Conservation (phyloP, 1,140 invertebrate species). For the Aphis gossypii region DNA sequence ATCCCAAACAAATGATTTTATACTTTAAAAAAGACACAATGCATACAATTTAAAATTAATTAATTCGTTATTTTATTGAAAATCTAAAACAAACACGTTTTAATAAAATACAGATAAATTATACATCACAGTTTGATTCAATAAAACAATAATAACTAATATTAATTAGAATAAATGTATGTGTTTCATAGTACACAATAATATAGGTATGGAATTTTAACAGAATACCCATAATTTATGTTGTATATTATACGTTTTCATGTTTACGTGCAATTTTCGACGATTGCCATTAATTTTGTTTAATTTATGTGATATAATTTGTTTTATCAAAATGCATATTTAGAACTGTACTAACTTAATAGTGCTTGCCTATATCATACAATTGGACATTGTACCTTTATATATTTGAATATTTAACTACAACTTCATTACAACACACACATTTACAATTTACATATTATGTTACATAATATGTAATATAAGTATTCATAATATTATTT, state of each 20-base stretch:
- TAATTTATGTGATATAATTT: slow-evolving; percentile 16
- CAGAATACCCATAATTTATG: neutral
- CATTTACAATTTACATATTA: neutral
- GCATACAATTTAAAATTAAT: neutral
- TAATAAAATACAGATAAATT: neutral
- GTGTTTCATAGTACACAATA: neutral
- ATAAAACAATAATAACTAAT: neutral
- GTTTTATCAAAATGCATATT: neutral
- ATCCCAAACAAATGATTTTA: neutral
- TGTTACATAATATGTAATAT: neutral
- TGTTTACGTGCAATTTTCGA: neutral
- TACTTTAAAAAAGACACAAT: neutral
- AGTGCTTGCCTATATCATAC: neutral
- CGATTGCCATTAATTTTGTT: neutral
- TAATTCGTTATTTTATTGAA: too few species aligned
- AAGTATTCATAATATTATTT: neutral
- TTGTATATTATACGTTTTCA: neutral
- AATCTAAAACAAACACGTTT: neutral
- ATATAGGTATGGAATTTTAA: neutral
- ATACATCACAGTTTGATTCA: neutral
- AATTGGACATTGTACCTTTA: neutral
- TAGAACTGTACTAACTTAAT: neutral
- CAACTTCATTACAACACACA: neutral
- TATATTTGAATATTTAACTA: neutral
- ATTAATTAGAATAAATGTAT: neutral